Percentiles rank a stretch among this genome's conserved stretches.
Evolutionary conservation across 2,113 vertebrate species (phyloP).

Genomic region (Zosterops hypoxanthus): DNA sequence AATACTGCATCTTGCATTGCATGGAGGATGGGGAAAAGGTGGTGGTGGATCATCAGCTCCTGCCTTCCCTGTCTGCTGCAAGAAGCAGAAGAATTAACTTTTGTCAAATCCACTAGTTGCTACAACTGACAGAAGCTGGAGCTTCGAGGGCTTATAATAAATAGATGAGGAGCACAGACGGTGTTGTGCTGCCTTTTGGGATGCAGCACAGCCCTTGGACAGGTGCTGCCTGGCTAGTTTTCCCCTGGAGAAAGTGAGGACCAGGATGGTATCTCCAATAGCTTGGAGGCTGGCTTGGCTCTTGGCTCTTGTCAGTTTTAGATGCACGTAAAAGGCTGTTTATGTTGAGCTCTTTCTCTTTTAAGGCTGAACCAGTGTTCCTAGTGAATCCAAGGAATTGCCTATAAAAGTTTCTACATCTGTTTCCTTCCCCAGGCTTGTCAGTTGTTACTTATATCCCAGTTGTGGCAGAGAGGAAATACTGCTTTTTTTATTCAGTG

Average conservation of each 20-base stretch:
- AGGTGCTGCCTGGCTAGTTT: conserved; percentile 11
- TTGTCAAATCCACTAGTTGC: neutral
- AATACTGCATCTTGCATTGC: rapidly evolving
- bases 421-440: conserved; percentile 67
- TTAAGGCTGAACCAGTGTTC: neutral
- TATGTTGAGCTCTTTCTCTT: neutral
- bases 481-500: neutral
- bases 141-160: neutral
- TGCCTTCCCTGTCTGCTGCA: neutral
- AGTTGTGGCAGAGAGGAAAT: neutral
- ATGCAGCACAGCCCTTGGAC: neutral
- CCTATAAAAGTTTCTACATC: conserved; percentile 54
- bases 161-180: neutral
- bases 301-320: neutral
- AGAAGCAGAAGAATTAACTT: neutral
- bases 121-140: conserved; percentile 22
- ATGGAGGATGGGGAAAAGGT: neutral
- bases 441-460: conserved; percentile 21
- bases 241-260: neutral
- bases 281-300: neutral
- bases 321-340: neutral
- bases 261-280: neutral
- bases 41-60: neutral
- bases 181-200: conserved; percentile 14
- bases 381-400: neutral